Base-by-base conservation (phyloP, 2,797 vertebrate genomes). In the Gymnoscopelus microlampas region DNA sequence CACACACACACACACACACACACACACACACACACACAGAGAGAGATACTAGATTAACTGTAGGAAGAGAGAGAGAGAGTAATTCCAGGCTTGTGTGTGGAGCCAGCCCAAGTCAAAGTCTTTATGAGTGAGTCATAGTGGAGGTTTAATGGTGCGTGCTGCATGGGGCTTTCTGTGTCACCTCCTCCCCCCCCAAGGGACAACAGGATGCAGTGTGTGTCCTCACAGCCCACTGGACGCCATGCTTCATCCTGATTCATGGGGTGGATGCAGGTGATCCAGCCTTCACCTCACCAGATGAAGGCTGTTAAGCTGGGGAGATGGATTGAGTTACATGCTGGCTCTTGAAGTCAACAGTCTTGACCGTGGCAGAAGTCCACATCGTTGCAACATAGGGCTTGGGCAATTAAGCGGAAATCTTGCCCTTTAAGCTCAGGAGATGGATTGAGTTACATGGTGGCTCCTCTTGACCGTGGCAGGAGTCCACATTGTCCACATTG, bases 31-130 rank as follows among this genome's bases (percentile, higher is more conserved):
- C 29, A 39, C 35, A 44, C n/a, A 14, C 13, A 47, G 7, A n/a
- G 5, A 44, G 13, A 60, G 14, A 44, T 32, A 49, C 19, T 23
- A 29, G 24, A 62, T 55, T 49, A 39, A 39, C 35, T 39, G 74
- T 74, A 0, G 3, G 72, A 60, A 76, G 67, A 53, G 58, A 78
- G 70, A 69, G 66, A 74, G 75, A 85, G 26, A 66, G 84, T 82
- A 86, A 86, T 87, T 82, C 80, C 87, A 89, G 88, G 4, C 35
- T 83, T 90, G 88, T 81, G 35, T 88, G 77, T 77, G 74, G 77
- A 82, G 77, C 73, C 77, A 74, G 75, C 74, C 69, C 71, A 73
- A 76, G 69, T 86, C 62, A 62, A 72, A 76, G 19, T 19, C 79
- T 80, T 78, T 77, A 72, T 84, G 81, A 88, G 80, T 90, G 80